These are phyloP conservation scores for Dione juno DNA, from an alignment of 2,888 invertebrate genomes.

Conservation along the genomic window DNA sequence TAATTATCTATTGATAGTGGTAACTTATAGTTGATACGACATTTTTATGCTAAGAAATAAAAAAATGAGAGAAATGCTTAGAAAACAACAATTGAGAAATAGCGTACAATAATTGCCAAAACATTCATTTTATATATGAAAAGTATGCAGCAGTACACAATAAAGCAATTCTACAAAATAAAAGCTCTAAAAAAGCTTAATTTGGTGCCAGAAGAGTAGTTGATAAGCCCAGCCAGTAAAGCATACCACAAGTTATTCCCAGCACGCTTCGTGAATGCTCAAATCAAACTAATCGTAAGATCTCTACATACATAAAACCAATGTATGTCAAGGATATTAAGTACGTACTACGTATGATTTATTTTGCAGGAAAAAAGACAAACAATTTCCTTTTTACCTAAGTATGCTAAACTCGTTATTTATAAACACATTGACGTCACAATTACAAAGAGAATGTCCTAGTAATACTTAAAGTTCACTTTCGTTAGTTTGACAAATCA, in stretches of 20 bases:
- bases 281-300: slow-evolving; percentile 14
- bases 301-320: slow-evolving; percentile 2
- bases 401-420: slow-evolving; percentile 13
- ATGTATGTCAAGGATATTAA: slow-evolving; percentile 25
- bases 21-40: neutral
- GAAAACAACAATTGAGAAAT: too few relatives aligned
- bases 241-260: neutral
- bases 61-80: too few relatives aligned
- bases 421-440: slow-evolving; percentile 19
- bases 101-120: too few relatives aligned
- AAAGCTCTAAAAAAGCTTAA: too few relatives aligned
- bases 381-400: slow-evolving; percentile 12
- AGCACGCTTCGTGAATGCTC: neutral
- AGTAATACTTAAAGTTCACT: neutral
- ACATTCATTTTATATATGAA: too few relatives aligned
- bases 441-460: neutral
- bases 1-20: neutral
- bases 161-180: too few relatives aligned
- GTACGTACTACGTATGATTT: slow-evolving; percentile 1
- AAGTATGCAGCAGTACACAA: too few relatives aligned
- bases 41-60: neutral
- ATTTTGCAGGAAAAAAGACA: slow-evolving; percentile 14
- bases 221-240: neutral
- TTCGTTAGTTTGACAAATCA: neutral
- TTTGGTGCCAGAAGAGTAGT: neutral